Evolutionary conservation across 2,797 vertebrate genomes (phyloP).

Genomic region (Heterohyrax brucei): DNA sequence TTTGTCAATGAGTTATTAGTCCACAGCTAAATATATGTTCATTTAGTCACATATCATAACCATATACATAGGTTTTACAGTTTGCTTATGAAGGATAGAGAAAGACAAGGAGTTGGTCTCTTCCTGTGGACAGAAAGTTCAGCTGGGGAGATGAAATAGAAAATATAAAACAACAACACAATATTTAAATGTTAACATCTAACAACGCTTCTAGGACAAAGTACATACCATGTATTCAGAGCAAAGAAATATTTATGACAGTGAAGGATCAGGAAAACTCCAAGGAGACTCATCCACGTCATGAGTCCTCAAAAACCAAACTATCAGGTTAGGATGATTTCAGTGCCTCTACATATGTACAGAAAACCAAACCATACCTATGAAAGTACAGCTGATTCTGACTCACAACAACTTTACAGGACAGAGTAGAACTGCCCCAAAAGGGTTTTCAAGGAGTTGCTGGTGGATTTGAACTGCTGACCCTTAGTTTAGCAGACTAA

Average conservation of each 20-base stretch:
- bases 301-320: not conserved
- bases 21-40: not conserved
- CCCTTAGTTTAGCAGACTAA: too few species aligned
- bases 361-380: too few species aligned
- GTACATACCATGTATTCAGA: not conserved
- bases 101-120: conserved; percentile 2
- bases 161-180: conserved; percentile 1
- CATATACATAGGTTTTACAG: not conserved
- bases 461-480: too few species aligned
- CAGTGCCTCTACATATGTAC: not conserved
- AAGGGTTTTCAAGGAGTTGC: too few species aligned
- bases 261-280: not conserved
- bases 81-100: not conserved
- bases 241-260: not conserved
- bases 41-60: not conserved
- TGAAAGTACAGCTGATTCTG: too few species aligned
- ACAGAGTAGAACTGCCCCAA: too few species aligned
- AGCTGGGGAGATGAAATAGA: conserved; percentile 38
- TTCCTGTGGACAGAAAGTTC: conserved; percentile 27
- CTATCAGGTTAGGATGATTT: conserved; percentile 12
- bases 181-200: not conserved
- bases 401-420: too few species aligned
- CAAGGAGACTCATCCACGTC: not conserved
- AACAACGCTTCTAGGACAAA: not conserved
- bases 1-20: conserved; percentile 23